Evolutionary conservation across 2,888 invertebrate species (phyloP), one percentile per base, ranked within the genome.

Genomic region (Plemyria rubiginata): DNA sequence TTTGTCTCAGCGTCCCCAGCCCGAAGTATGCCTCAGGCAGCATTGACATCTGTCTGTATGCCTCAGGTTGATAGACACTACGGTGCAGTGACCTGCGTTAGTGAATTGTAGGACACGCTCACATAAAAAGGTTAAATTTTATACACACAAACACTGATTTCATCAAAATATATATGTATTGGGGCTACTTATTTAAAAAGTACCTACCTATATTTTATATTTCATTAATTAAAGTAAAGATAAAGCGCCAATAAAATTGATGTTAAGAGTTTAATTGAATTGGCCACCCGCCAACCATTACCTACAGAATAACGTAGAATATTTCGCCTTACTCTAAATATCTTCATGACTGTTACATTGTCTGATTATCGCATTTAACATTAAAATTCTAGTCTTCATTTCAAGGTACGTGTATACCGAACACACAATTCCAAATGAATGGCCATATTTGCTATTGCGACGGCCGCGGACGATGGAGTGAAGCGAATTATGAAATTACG

Each of bases 321-420:
- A 67, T 74, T 67, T 70, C 70, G 53, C 70, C 53, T 70, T 73
- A 67, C 53, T 71, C 72, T 74, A 68, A 84, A 74, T 71, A 90
- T 88, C 87, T 78, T 77, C 65, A 75, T 76, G 68, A 66, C 71
- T 70, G 73, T 81, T 73, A 78, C 76, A 79, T 79, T 84, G 72
- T 68, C 74, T 86, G 70, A 53, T 86, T 73, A 76, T 73, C 73
- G 62, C 59, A 68, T 84, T 69, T 55, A 69, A 57, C n/a, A n/a
- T n/a, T n/a, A 28, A 29, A 49, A 48, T 61, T 55, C 50, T 49
- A 54, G 22, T 46, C 59, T 60, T 29, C n/a, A 53, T 56, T 61
- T 55, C n/a, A 65, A 90, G 89, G 77, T 68, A 71, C 82, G 74
- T 92, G 91, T 70, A 75, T 85, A n/a, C 90, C 91, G 12, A 85